Evolutionary conservation across 2,797 vertebrate genomes (phyloP).

Genomic region (Typhlichthys subterraneus): DNA sequence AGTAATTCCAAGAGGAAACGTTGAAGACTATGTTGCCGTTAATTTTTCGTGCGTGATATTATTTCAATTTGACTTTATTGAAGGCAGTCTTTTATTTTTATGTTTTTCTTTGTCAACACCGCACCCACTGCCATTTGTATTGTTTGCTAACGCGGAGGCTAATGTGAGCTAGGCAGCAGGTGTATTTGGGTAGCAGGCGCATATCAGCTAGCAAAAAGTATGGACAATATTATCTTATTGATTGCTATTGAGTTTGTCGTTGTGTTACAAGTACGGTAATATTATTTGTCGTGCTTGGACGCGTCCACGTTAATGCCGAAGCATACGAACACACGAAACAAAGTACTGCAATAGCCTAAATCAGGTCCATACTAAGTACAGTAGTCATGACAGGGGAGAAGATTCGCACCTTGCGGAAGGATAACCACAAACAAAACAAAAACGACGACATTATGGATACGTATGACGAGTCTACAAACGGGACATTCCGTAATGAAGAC

Average conservation of each 20-base stretch:
- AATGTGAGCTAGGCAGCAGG: slow-evolving; percentile 35
- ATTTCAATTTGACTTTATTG: slow-evolving; percentile 27
- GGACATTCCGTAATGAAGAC: slow-evolving; percentile 68
- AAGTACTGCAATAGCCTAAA: background rate
- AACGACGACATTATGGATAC: slow-evolving; percentile 85
- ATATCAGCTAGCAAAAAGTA: too few relatives aligned
- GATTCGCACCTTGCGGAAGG: slow-evolving; percentile 88
- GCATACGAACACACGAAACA: background rate
- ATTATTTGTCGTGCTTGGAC: slow-evolving; percentile 3
- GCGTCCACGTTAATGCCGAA: background rate
- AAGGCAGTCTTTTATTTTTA: slow-evolving; percentile 37
- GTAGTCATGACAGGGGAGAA: slow-evolving; percentile 89
- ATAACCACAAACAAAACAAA: slow-evolving; percentile 86
- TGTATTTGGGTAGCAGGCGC: slow-evolving; percentile 14
- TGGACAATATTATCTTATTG: slow-evolving; percentile 8
- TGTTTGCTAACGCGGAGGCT: slow-evolving; percentile 34
- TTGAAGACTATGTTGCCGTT: slow-evolving; percentile 55
- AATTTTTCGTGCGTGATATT: slow-evolving; percentile 18
- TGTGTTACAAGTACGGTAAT: too few relatives aligned
- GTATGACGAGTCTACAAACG: slow-evolving; percentile 80
- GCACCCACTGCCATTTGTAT: slow-evolving; percentile 60
- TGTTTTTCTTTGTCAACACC: slow-evolving; percentile 56
- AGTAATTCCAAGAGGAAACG: background rate
- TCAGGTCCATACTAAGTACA: background rate
- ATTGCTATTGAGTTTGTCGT: background rate